phyloP scores from a whole-genome alignment of 2,888 invertebrate species.

The Ariolimax columbianus region DNA sequence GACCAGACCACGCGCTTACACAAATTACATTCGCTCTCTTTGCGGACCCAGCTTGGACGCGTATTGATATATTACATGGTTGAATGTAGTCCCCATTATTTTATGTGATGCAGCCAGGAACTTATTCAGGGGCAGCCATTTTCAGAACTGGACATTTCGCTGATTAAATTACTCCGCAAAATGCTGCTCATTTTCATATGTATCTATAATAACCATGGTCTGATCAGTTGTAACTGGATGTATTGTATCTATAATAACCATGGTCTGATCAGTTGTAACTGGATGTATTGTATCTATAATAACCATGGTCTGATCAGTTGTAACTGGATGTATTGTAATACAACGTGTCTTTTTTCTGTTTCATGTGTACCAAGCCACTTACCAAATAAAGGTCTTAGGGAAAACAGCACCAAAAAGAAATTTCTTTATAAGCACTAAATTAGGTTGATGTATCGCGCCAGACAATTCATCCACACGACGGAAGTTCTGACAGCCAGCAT shows the following conservation, averaged over 20 bases:
- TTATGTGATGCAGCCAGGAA: not conserved
- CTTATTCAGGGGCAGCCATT: not conserved
- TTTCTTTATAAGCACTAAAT: too few species aligned
- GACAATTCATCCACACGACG: too few species aligned
- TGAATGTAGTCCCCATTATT: not conserved
- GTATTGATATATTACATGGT: not conserved
- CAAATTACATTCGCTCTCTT: not conserved
- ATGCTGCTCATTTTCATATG: not conserved
- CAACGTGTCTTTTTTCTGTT: too few species aligned
- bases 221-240: not conserved
- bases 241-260: not conserved
- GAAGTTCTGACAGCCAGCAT: too few species aligned
- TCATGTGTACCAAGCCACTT: too few species aligned
- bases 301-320: not conserved
- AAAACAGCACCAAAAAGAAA: too few species aligned
- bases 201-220: not conserved
- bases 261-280: not conserved
- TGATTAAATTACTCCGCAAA: conserved; percentile 9
- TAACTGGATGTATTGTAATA: not conserved
- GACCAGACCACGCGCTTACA: not conserved
- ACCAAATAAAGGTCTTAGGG: too few species aligned
- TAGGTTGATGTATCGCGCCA: too few species aligned
- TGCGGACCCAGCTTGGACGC: not conserved
- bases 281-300: not conserved
- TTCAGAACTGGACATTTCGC: not conserved